Conservation (phyloP, 2,113 vertebrate species). For the Lepus europaeus region DNA sequence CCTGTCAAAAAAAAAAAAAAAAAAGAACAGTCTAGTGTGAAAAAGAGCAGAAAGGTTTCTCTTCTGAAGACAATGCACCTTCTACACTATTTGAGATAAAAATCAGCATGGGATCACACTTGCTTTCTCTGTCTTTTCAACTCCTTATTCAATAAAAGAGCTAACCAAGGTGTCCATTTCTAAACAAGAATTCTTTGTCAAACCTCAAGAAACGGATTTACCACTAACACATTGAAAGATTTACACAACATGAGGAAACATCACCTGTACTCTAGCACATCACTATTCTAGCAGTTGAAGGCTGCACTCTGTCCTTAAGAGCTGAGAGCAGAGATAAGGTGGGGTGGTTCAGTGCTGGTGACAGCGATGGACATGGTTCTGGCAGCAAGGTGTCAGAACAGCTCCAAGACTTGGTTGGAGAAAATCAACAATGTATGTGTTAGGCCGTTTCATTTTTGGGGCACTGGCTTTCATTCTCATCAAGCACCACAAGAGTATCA, state of each 20-base stretch:
- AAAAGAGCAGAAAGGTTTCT: neutral
- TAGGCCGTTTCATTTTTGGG: neutral
- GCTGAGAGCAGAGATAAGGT: neutral
- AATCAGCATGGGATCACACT: neutral
- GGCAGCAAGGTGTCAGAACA: neutral
- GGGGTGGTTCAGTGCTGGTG: neutral
- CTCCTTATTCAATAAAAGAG: neutral
- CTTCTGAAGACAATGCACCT: neutral
- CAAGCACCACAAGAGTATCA: neutral
- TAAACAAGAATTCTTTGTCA: constrained; percentile 1
- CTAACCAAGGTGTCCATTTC: neutral
- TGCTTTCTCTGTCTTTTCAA: neutral
- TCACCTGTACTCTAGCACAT: neutral
- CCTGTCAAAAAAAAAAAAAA: too few relatives aligned
- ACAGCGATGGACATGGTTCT: neutral
- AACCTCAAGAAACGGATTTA: constrained; percentile 3
- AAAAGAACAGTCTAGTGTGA: neutral
- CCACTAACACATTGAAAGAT: neutral
- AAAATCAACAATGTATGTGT: neutral
- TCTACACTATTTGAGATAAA: neutral
- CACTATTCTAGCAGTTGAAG: neutral
- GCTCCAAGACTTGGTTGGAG: neutral
- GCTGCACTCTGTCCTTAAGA: neutral
- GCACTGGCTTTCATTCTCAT: neutral
- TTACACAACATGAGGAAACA: neutral